A percentile compares a stretch with the other conserved stretches of the same genome.
phyloP scores from a whole-genome alignment of 2,113 vertebrate genomes.

The Centropus bengalensis region DNA sequence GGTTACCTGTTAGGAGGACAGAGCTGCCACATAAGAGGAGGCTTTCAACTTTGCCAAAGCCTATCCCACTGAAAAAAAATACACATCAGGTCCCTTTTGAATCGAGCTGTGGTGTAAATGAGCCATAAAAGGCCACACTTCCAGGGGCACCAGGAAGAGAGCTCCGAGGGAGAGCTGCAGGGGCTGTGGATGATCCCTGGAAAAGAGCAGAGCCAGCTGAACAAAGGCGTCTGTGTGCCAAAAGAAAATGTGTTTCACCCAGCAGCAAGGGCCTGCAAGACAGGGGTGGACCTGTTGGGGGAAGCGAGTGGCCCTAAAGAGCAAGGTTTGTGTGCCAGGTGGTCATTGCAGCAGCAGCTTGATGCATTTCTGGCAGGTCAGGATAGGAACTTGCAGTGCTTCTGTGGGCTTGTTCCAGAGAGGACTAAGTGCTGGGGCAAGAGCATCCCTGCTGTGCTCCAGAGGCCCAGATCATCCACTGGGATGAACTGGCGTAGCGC shows the following conservation, averaged over 20 bases:
- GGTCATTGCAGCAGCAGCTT: background rate
- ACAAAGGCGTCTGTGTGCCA: conserved; percentile 2
- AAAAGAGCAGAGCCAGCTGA: conserved; percentile 5
- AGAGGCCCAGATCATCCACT: background rate
- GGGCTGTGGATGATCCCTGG: background rate
- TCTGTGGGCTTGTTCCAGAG: background rate
- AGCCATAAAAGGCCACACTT: background rate
- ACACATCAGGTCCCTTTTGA: background rate
- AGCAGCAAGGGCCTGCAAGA: background rate
- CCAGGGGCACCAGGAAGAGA: background rate
- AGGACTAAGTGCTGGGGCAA: background rate
- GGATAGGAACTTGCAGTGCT: background rate
- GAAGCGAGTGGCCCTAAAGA: background rate
- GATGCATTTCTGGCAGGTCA: background rate
- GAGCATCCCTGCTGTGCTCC: background rate
- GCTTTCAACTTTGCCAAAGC: background rate
- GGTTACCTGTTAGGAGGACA: background rate
- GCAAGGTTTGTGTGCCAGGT: background rate
- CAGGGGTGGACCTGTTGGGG: background rate
- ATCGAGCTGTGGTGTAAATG: conserved; percentile 9
- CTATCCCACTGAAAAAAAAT: background rate
- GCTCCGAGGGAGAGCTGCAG: background rate
- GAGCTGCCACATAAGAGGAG: background rate
- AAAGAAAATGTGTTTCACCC: background rate
- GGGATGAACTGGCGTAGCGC: fast-evolving